Percentiles rank a stretch among this genome's conserved stretches.
These are phyloP conservation scores for Parauchenoglanis ngamensis DNA, from an alignment of 2,797 vertebrate genomes.

Conservation along the genomic window DNA sequence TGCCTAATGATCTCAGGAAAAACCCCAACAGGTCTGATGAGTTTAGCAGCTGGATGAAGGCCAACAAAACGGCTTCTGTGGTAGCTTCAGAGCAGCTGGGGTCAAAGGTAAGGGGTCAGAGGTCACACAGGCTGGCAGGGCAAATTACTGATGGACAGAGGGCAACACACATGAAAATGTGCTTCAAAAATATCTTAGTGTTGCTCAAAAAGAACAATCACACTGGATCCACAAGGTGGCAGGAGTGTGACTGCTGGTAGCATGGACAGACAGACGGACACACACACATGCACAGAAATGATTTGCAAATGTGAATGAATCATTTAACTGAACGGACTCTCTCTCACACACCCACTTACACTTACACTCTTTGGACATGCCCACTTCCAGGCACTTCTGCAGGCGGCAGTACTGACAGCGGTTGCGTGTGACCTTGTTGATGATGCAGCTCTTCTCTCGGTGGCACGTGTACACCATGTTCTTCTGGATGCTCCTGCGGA, in stretches of 20 bases:
- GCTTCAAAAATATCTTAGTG: not conserved
- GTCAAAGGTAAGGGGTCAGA: constrained; percentile 11
- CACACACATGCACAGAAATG: too few species aligned
- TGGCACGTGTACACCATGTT: constrained; percentile 91
- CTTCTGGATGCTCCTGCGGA: constrained; percentile 88
- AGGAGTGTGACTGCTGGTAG: not conserved
- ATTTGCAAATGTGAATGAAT: too few species aligned
- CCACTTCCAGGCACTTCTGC: constrained; percentile 88
- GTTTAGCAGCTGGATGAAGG: not conserved
- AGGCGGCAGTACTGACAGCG: constrained; percentile 89
- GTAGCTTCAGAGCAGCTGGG: not conserved
- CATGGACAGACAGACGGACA: not conserved
- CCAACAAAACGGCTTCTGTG: not conserved
- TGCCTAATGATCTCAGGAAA: too few species aligned
- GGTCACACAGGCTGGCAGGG: not conserved
- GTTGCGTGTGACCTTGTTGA: constrained; percentile 90
- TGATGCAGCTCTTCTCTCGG: constrained; percentile 86
- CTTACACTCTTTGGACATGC: constrained; percentile 91
- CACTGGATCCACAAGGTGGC: constrained; percentile 33
- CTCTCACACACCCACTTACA: constrained; percentile 43
- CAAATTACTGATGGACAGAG: not conserved
- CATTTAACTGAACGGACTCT: too few species aligned
- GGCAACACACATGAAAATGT: not conserved
- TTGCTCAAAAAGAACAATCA: not conserved
- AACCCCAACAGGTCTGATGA: not conserved